Evolutionary conservation across 2,888 invertebrate species (phyloP), one percentile per base, ranked within the genome.

Genomic region (Lycaena phlaeas): DNA sequence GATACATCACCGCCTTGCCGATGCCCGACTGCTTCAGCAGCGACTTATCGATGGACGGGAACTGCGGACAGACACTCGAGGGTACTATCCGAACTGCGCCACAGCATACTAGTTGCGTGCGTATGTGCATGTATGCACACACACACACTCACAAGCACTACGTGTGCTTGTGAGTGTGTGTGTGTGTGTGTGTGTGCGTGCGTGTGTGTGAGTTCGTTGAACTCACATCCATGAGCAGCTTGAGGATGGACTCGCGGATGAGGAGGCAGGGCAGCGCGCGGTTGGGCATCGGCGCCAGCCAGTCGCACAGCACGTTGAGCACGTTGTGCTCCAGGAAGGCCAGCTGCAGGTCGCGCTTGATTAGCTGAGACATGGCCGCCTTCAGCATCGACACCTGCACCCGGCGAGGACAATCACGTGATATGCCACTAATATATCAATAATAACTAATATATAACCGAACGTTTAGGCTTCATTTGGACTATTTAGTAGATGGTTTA

Each of bases 1-100:
- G 87, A 82, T 98, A 98, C 99, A 99, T 99, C 1, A 99, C 96
- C 28, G 99, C 98, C 81, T 98, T 98, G 41, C 98, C 98, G 53
- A 98, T 96, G 15, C 98, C 98, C 4, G 97, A 97, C 66, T 95
- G 95, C 71, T 97, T 97, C 53, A 99, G 85, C 43, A 94, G 91
- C 28, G 92, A 89, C 68, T 95, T 94, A 70, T 95, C 95, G 43
- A 97, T 91, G 15, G 90, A 87, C 18, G 97, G 97, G 77, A 97
- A 96, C 92, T 94, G 71, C 25, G 36, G 43, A 9, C 2, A 12
- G 5, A n/a, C n/a, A n/a, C n/a, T n/a, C n/a, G n/a, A n/a, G n/a
- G n/a, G n/a, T n/a, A n/a, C n/a, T n/a, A n/a, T n/a, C n/a, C n/a
- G n/a, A n/a, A n/a, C n/a, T n/a, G n/a, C n/a, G n/a, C n/a, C n/a